These are phyloP conservation scores for Magallana nippona DNA, from an alignment of 2,888 invertebrate species.

Conservation along the genomic window DNA sequence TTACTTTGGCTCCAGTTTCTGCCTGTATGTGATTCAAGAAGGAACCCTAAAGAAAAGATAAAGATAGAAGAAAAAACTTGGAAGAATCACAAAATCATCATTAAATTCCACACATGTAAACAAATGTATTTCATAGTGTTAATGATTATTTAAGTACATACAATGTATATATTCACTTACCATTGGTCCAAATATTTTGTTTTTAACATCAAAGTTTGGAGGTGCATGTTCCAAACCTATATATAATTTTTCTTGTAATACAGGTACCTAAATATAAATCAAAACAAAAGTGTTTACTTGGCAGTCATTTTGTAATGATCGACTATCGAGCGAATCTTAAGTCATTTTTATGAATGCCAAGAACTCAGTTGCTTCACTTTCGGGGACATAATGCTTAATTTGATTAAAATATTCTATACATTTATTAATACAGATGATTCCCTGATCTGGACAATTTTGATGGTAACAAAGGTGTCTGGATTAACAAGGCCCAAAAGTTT, in stretches of 20 bases:
- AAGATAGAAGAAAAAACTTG: not conserved
- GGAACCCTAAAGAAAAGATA: constrained; percentile 71
- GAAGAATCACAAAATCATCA: not conserved
- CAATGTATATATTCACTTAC: constrained; percentile 67
- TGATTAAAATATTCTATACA: no score
- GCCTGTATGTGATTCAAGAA: constrained; percentile 88
- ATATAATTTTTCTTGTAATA: constrained; percentile 86
- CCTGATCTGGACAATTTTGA: no score
- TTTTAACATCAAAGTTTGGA: constrained; percentile 87
- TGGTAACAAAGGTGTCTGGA: no score
- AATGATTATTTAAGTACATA: no score
- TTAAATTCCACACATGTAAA: not conserved
- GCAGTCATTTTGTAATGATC: not conserved
- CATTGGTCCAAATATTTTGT: constrained; percentile 85
- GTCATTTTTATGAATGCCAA: no score
- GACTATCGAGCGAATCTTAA: no score
- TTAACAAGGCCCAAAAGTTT: no score
- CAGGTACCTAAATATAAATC: constrained; percentile 69
- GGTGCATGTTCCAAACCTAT: constrained; percentile 89
- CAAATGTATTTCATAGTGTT: no score
- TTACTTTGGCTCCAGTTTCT: constrained; percentile 89
- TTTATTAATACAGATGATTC: no score
- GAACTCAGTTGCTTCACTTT: no score
- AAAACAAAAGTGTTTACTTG: constrained; percentile 35
- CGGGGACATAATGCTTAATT: no score